These are phyloP conservation scores for Coenonympha glycerion DNA, from an alignment of 2,888 invertebrate genomes.

Conservation along the genomic window DNA sequence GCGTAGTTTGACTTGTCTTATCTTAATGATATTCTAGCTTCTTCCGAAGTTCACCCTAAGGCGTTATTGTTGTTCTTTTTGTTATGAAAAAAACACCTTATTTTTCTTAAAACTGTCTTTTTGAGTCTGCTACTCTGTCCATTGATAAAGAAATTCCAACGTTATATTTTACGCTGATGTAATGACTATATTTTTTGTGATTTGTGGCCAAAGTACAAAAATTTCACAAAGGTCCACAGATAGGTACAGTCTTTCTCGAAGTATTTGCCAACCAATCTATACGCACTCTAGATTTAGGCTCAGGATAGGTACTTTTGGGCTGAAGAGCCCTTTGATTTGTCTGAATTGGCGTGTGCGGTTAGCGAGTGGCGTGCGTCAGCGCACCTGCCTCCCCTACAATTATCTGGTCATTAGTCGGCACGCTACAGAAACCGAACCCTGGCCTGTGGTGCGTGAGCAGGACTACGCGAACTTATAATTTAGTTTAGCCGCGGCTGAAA, in stretches of 20 bases:
- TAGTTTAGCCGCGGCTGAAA: conserved; percentile 4
- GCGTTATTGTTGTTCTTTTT: too few species aligned
- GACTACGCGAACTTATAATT: conserved; percentile 20
- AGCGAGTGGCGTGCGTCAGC: conserved; percentile 46
- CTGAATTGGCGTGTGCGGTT: conserved; percentile 58
- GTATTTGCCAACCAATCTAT: neutral
- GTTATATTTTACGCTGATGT: too few species aligned
- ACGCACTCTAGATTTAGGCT: too few species aligned
- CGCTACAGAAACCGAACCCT: conserved; percentile 51
- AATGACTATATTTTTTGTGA: too few species aligned
- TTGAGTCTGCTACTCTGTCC: too few species aligned
- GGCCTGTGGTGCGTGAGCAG: conserved; percentile 46
- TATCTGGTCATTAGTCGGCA: conserved; percentile 60
- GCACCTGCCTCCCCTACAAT: conserved; percentile 59
- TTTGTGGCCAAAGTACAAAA: too few species aligned
- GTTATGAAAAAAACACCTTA: too few species aligned
- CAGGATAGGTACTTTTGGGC: neutral
- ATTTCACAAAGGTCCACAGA: neutral
- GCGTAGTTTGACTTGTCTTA: neutral
- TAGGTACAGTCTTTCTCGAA: neutral
- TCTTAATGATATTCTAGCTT: neutral
- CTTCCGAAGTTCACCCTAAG: neutral
- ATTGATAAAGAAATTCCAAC: too few species aligned
- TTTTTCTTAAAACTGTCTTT: too few species aligned
- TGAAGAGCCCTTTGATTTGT: conserved; percentile 12